phyloP scores from a whole-genome alignment of 2,797 vertebrate genomes.

The Acanthurus lineatus region DNA sequence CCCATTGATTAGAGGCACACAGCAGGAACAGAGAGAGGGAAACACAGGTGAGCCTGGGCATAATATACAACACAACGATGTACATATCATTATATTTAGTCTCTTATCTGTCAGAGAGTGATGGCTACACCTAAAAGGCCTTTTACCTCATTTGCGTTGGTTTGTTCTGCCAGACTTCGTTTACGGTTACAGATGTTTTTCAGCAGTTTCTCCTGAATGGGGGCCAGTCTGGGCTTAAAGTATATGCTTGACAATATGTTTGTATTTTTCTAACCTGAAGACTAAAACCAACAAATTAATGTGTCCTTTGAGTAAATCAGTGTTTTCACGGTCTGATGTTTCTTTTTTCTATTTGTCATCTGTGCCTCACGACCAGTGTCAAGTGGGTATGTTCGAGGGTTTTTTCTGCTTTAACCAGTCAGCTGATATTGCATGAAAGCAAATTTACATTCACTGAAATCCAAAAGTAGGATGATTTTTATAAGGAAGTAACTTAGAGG shows the following conservation, averaged over 20 bases:
- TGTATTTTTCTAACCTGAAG: not conserved
- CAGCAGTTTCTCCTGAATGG: not conserved
- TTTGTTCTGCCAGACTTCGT: not conserved
- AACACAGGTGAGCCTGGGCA: constrained; percentile 33
- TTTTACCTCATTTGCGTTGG: not conserved
- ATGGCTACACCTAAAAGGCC: not conserved
- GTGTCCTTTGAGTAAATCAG: not conserved
- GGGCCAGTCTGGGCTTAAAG: not conserved
- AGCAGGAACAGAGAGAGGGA: constrained; percentile 24
- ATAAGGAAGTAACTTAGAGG: too few species aligned
- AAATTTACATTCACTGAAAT: too few species aligned
- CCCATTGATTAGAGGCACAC: constrained; percentile 72
- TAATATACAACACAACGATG: constrained; percentile 22
- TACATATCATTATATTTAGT: not conserved
- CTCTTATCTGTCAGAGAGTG: not conserved
- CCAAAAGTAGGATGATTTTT: too few species aligned
- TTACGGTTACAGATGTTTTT: not conserved
- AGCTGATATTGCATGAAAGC: too few species aligned
- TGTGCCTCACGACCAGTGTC: too few species aligned
- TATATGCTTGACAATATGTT: not conserved
- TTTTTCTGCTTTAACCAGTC: too few species aligned
- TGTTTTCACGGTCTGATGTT: too few species aligned
- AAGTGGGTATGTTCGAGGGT: too few species aligned
- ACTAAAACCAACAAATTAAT: not conserved
- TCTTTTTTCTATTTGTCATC: not conserved